Conservation (phyloP, 2,797 vertebrate species). For the Sciurus carolinensis region DNA sequence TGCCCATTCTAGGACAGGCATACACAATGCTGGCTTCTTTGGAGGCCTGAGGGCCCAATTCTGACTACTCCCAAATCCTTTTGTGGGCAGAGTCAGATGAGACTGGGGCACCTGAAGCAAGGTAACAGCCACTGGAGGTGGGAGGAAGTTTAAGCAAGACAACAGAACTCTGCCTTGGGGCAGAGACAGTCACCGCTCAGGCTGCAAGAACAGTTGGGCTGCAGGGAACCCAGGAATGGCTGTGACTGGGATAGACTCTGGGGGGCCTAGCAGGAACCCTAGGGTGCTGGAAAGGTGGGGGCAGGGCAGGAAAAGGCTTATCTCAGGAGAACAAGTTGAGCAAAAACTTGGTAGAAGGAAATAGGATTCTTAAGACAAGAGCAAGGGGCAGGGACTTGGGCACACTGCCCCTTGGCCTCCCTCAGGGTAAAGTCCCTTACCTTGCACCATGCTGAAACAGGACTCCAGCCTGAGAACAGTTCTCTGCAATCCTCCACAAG, state of each 20-base stretch:
- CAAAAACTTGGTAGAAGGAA: constrained; percentile 1
- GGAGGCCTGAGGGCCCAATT: not conserved
- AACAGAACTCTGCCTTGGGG: not conserved
- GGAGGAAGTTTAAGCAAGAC: not conserved
- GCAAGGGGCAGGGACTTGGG: not conserved
- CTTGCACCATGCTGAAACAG: not conserved
- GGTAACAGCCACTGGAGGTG: not conserved
- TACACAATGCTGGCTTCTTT: not conserved
- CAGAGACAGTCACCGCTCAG: not conserved
- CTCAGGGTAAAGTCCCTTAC: not conserved
- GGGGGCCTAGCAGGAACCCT: not conserved
- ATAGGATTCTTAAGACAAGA: not conserved
- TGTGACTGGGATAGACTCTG: not conserved
- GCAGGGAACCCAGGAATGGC: not conserved
- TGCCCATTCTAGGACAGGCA: not conserved
- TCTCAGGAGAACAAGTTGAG: not conserved
- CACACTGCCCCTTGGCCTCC: not conserved
- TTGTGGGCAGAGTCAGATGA: constrained; percentile 14
- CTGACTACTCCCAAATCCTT: constrained; percentile 1
- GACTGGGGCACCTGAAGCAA: not conserved
- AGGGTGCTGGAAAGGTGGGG: not conserved
- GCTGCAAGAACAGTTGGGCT: not conserved
- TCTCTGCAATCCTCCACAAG: not conserved
- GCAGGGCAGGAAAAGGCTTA: not conserved
- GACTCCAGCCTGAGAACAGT: not conserved